A percentile compares a stretch with the other conserved stretches of the same genome.
Conservation (phyloP, 2,888 invertebrate genomes). For the Heliconius aoede region DNA sequence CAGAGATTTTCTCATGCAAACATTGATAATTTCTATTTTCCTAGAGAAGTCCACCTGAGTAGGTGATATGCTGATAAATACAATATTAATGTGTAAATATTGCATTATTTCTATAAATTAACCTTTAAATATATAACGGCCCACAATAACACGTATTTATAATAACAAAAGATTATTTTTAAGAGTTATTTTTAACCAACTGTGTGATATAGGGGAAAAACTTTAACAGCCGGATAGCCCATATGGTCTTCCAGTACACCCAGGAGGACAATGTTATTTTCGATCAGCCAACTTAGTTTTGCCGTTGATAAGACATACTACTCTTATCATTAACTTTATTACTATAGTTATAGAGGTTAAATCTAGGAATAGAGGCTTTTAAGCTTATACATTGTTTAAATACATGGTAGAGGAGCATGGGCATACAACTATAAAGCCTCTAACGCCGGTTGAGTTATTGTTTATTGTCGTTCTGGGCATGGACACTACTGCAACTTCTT, state of each 20-base stretch:
- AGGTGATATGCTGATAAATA: neutral
- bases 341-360: conserved; percentile 23
- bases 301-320: neutral
- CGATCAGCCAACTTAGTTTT: conserved; percentile 52
- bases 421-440: conserved; percentile 52
- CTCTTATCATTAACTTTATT: neutral
- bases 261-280: conserved; percentile 57
- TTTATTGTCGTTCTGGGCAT: conserved; percentile 46
- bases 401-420: conserved; percentile 54
- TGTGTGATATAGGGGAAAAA: conserved; percentile 54
- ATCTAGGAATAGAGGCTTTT: neutral
- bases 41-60: neutral
- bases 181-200: neutral
- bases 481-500: conserved; percentile 49
- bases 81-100: neutral
- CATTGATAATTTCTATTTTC: neutral
- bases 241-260: conserved; percentile 48
- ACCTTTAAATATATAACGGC: neutral
- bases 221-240: conserved; percentile 50
- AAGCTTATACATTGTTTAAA: conserved; percentile 42
- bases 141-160: neutral
- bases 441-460: conserved; percentile 58
- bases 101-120: neutral
- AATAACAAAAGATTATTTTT: neutral
- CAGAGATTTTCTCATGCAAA: neutral